Base-by-base conservation (phyloP, 2,888 invertebrate species). In the Cybosia mesomella region DNA sequence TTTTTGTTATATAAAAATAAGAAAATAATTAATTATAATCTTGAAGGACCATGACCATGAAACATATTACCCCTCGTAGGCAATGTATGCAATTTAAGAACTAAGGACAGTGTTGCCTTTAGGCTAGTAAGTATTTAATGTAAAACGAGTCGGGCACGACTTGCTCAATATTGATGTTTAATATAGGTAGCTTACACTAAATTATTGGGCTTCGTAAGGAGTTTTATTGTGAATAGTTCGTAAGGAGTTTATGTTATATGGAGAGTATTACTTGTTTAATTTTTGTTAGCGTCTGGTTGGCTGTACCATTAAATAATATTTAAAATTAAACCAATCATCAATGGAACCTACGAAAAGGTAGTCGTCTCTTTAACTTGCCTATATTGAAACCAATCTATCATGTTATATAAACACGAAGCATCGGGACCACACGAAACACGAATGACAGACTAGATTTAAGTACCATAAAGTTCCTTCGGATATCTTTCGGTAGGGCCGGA, bases 21-120 rank as follows among this genome's bases (percentile, higher is more conserved):
- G 61, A 82, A 81, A 83, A 71, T 79, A 80, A 82, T 85, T 84
- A 85, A 83, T 87, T 80, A 87, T 88, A 91, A 87, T 89, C 90
- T 91, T 91, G 87, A 84, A 84, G 78, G 77, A 74, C 80, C 78
- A 83, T 84, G 77, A 74, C 80, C 78, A 83, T 83, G 86, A 89
- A 91, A 91, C 89, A 88, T 90, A 91, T 87, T 85, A 84, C 87
- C 86, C 85, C 87, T 86, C 85, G 88, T 89, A 86, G 86, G 87
- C 82, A 86, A 86, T 86, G 84, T 84, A 82, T 76, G 83, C 83
- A 83, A 85, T 86, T 72, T 79, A 75, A 77, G 62, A 73, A 66
- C 34, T 86, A 90, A 91, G 89, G 90, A 85, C 87, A 85, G 82
- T 80, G 83, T 80, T 89, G 91, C 89, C 93, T 89, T 84, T 82